Conservation (phyloP, 2,113 vertebrate genomes). For the Regulus satrapa region DNA sequence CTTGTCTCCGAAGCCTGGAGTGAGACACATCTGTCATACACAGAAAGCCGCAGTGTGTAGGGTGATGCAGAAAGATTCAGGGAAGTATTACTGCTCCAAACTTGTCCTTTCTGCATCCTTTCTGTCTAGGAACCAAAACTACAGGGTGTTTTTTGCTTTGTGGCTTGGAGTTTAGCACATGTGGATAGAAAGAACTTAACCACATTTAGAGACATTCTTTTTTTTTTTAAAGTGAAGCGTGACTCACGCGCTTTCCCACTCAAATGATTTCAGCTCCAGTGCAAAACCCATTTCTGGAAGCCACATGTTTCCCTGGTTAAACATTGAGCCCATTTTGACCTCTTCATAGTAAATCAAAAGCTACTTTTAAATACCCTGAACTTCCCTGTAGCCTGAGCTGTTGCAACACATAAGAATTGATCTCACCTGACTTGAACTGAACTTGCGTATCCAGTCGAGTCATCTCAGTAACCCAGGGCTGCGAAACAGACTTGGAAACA, state of each 20-base stretch:
- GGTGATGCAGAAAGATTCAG: not conserved
- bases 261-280: not conserved
- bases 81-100: not conserved
- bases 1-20: not conserved
- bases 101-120: not conserved
- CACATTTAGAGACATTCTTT: not conserved
- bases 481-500: not conserved
- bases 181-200: not conserved
- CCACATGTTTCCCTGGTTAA: not conserved
- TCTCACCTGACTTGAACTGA: not conserved
- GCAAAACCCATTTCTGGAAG: not conserved
- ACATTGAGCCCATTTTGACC: not conserved
- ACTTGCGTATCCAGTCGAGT: not conserved
- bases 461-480: not conserved
- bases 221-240: not conserved
- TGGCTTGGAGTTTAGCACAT: not conserved
- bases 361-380: not conserved
- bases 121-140: not conserved
- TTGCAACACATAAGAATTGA: not conserved
- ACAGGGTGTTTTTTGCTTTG: not conserved
- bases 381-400: not conserved
- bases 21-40: not conserved
- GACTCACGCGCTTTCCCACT: not conserved
- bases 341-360: not conserved
- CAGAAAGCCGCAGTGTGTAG: not conserved